Percentiles rank a stretch among this genome's conserved stretches.
phyloP scores from a whole-genome alignment of 2,888 invertebrate genomes.

The Crossocerus cetratus region DNA sequence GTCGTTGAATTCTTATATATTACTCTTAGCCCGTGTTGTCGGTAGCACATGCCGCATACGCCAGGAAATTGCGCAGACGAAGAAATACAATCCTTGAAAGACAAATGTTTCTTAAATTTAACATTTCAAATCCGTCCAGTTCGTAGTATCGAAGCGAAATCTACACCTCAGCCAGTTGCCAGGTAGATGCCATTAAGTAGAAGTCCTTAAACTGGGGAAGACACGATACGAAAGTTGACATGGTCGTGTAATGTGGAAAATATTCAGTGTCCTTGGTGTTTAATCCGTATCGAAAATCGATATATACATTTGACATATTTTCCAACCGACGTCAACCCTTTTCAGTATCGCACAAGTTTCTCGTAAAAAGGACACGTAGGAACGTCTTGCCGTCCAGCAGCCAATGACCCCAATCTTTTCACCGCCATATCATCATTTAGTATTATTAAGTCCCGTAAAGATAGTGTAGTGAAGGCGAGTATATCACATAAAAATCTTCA shows the following conservation, averaged over 20 bases:
- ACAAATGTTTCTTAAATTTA: constrained; percentile 36
- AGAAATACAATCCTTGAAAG: constrained; percentile 31
- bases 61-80: constrained; percentile 32
- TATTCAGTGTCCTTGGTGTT: no score
- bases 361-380: constrained; percentile 25
- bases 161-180: no score
- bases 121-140: constrained; percentile 24
- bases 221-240: no score
- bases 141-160: no score
- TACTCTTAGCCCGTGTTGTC: constrained; percentile 29
- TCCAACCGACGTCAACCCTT: neutral
- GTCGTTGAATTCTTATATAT: constrained; percentile 40
- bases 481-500: constrained; percentile 4
- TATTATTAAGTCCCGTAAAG: constrained; percentile 14
- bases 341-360: constrained; percentile 7
- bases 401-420: constrained; percentile 32
- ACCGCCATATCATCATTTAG: constrained; percentile 13
- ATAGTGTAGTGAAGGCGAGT: constrained; percentile 18
- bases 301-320: neutral
- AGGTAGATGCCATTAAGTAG: no score
- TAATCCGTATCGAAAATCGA: no score
- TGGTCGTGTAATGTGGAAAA: no score
- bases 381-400: constrained; percentile 54
- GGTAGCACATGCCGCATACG: constrained; percentile 20
- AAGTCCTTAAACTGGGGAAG: no score